These are phyloP conservation scores for Eutolmus rufibarbis DNA, from an alignment of 2,888 invertebrate genomes.

Conservation along the genomic window DNA sequence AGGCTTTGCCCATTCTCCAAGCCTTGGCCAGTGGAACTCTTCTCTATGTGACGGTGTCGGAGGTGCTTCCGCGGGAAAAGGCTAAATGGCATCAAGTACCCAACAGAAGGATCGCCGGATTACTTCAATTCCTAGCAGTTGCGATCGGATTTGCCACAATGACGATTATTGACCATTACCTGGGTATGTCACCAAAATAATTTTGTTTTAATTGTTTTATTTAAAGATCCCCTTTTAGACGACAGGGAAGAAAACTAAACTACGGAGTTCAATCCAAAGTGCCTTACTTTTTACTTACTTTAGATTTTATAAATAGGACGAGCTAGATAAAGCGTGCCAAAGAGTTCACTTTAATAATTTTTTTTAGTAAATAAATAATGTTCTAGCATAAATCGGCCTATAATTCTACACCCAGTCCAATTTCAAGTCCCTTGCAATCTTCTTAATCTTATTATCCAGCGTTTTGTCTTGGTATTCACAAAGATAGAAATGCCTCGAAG, in stretches of 20 bases:
- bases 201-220: neutral
- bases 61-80: constrained; percentile 78
- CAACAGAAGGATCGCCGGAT: constrained; percentile 67
- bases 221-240: neutral
- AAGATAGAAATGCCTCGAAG: constrained; percentile 71
- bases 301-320: neutral
- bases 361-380: constrained; percentile 29
- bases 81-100: constrained; percentile 73
- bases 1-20: constrained; percentile 69
- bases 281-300: neutral
- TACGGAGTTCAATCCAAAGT: neutral
- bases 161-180: constrained; percentile 69
- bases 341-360: neutral
- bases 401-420: constrained; percentile 22
- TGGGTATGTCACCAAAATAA: constrained; percentile 57
- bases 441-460: constrained; percentile 70
- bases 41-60: constrained; percentile 79
- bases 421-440: constrained; percentile 62
- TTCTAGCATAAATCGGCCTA: neutral
- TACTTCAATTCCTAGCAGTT: constrained; percentile 70
- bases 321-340: neutral
- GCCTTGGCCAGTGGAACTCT: constrained; percentile 79
- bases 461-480: constrained; percentile 73
- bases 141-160: constrained; percentile 70
- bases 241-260: neutral